These are phyloP conservation scores for Hirundichthys speculiger DNA, from an alignment of 2,113 vertebrate genomes.

Conservation along the genomic window DNA sequence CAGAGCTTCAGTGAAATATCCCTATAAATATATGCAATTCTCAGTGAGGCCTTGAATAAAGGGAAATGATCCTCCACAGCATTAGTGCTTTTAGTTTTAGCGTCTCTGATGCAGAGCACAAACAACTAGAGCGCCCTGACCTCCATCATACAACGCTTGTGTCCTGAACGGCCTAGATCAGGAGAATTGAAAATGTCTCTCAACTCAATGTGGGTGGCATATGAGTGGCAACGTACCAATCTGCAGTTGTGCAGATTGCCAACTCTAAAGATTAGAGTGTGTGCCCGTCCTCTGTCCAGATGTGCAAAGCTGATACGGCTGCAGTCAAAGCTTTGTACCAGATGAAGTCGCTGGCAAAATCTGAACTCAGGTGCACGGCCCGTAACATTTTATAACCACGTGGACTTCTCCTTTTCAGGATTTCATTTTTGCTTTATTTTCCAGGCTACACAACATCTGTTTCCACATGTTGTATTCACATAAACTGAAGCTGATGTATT, in stretches of 20 bases:
- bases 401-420: conserved; percentile 3
- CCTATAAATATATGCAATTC: too few species aligned
- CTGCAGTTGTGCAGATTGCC: conserved; percentile 14
- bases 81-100: background rate
- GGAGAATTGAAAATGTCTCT: too few species aligned
- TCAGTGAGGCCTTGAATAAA: too few species aligned
- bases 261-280: conserved; percentile 25
- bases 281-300: conserved; percentile 24
- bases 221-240: conserved; percentile 13
- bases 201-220: conserved; percentile 3
- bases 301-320: conserved; percentile 39
- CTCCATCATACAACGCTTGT: conserved; percentile 9
- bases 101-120: background rate
- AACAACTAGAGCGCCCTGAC: background rate
- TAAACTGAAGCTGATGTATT: background rate
- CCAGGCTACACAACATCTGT: background rate
- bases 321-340: conserved; percentile 3
- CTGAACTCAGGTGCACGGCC: conserved; percentile 7
- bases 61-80: background rate
- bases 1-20: too few species aligned
- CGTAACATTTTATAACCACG: conserved; percentile 12
- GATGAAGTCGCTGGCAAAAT: conserved; percentile 26
- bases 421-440: background rate
- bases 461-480: background rate
- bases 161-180: background rate